Conservation (phyloP, 2,888 invertebrate genomes). For the Andrena marginata region DNA sequence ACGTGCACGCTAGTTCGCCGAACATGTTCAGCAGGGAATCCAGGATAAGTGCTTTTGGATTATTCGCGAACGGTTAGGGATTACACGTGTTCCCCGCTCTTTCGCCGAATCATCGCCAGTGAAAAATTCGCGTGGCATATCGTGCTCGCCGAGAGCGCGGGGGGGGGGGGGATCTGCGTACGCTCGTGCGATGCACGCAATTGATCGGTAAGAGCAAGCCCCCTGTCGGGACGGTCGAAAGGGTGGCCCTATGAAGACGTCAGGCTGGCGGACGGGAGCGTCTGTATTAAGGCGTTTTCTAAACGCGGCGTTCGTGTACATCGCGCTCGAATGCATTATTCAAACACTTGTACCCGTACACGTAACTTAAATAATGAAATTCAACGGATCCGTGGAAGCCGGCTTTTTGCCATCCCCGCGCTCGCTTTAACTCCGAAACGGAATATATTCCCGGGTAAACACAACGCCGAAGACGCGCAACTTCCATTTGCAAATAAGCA, state of each 20-base stretch:
- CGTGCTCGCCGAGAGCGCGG: background rate
- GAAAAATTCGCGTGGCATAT: background rate
- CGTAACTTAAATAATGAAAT: slow-evolving; percentile 63
- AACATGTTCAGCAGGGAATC: background rate
- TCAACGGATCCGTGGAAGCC: slow-evolving; percentile 54
- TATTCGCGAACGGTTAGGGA: background rate
- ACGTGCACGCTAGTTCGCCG: background rate
- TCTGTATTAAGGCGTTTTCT: slow-evolving; percentile 46
- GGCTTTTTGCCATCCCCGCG: slow-evolving; percentile 42
- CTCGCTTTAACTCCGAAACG: slow-evolving; percentile 37
- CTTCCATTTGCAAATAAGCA: slow-evolving; percentile 61
- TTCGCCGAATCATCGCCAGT: background rate
- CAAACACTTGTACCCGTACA: slow-evolving; percentile 58
- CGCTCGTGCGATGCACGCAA: background rate
- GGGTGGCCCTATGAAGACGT: slow-evolving; percentile 17
- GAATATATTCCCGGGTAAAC: slow-evolving; percentile 41
- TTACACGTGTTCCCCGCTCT: slow-evolving; percentile 1
- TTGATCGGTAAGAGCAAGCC: background rate
- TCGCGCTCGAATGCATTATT: slow-evolving; percentile 56
- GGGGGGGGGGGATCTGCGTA: background rate
- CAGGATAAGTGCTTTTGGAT: background rate
- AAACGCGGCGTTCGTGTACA: slow-evolving; percentile 51
- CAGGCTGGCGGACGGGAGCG: slow-evolving; percentile 19
- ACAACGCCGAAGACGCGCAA: slow-evolving; percentile 45
- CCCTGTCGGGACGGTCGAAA: slow-evolving; percentile 4